Conservation (phyloP, 2,797 vertebrate species). For the Malacoctenus gilli region DNA sequence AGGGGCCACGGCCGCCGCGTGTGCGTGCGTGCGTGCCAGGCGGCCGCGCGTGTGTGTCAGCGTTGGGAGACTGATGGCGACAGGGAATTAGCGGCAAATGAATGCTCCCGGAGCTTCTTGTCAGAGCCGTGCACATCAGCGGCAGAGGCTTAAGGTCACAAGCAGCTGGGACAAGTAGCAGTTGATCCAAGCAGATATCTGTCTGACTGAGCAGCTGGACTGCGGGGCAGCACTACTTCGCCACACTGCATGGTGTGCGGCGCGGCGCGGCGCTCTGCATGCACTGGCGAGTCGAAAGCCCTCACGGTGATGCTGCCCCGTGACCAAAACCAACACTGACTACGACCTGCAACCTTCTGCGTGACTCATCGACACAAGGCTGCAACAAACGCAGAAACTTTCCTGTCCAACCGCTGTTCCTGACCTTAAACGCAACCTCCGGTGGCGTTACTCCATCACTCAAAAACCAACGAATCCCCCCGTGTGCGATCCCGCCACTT, state of each 20-base stretch:
- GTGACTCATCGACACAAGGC: conserved; percentile 12
- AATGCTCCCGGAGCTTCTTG: conserved; percentile 63
- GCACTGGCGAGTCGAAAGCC: conserved; percentile 7
- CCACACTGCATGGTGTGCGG: not conserved
- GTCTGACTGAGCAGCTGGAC: conserved; percentile 42
- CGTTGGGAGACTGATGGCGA: conserved; percentile 54
- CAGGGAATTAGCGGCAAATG: conserved; percentile 72
- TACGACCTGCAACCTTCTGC: not conserved
- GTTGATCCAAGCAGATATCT: conserved; percentile 61
- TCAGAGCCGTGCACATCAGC: conserved; percentile 66
- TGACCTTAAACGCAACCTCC: conserved; percentile 31
- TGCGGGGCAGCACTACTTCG: conserved; percentile 5
- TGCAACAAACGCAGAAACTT: conserved; percentile 3
- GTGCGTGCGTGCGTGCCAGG: conserved; percentile 8
- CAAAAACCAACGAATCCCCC: conserved; percentile 34
- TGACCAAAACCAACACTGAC: conserved; percentile 1
- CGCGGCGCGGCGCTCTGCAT: not conserved
- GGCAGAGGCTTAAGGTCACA: conserved; percentile 59
- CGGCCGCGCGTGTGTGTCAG: conserved; percentile 44
- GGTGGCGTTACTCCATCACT: conserved; percentile 33
- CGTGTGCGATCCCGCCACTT: conserved; percentile 22
- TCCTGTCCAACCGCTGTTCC: not conserved
- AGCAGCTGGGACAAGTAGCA: conserved; percentile 57
- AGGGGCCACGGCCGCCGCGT: conserved; percentile 21
- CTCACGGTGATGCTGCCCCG: not conserved